These are phyloP conservation scores for Phoeniculus purpureus DNA, from an alignment of 2,797 vertebrate species.

Conservation along the genomic window DNA sequence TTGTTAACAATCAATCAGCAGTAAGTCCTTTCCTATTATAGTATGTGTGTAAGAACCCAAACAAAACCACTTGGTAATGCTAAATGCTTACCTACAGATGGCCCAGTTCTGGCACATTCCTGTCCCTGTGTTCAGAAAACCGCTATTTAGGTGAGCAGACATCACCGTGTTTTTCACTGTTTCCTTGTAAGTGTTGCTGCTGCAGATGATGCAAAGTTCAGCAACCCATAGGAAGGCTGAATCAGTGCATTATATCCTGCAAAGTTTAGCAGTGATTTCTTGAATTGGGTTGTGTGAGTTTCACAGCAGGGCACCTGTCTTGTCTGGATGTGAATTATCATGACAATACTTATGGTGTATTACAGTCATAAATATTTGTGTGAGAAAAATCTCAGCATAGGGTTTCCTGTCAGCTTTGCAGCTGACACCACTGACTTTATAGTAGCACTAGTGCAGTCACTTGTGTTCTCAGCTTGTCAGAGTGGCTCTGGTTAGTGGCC, in stretches of 20 bases:
- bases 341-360: neutral
- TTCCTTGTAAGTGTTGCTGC: neutral
- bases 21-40: accelerated
- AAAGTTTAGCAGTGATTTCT: neutral
- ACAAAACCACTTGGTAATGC: neutral
- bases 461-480: neutral
- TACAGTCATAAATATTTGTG: neutral
- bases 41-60: accelerated
- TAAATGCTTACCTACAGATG: neutral
- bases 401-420: neutral
- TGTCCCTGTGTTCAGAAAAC: neutral
- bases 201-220: neutral
- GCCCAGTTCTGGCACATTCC: neutral
- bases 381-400: neutral
- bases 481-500: neutral
- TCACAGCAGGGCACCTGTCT: neutral
- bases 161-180: accelerated
- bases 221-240: neutral
- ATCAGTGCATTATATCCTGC: neutral
- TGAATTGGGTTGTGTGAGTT: neutral
- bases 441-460: neutral
- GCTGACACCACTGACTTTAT: neutral
- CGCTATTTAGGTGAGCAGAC: neutral
- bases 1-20: neutral
- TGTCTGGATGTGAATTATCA: neutral